Base-by-base conservation (phyloP, 53 echinoderm and acorn worm genomes). In the Henricia sp. region DNA sequence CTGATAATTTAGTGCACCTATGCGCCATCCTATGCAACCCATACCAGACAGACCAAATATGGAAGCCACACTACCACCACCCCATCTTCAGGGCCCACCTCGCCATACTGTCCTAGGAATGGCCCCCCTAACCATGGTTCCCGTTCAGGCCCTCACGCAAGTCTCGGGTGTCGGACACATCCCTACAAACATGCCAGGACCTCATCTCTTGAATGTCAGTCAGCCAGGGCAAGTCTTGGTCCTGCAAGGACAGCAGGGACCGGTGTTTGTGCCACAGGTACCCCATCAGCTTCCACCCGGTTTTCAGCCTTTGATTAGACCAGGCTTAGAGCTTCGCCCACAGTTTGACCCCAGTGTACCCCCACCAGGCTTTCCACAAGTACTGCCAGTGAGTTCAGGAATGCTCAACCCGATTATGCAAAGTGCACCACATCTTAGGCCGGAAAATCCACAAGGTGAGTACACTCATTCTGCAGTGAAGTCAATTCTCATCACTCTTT, bases 41-140 rank as follows among this genome's bases (percentile, higher is more conserved):
- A n/a, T n/a, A n/a, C n/a, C n/a, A n/a, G n/a, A n/a, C n/a, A n/a
- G 42, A 0, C 32, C 68, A 4, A 0, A 2, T 6, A 35, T 25
- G 4, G 53, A 51, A 52, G 55, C 56, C 4, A 0, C 69, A 68
- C 25, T 26, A 38, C 48, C 8, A 0, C 2, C 54, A 25, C 58
- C 84, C 21, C 84, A 56, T 17, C n/a, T 60, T n/a, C 33, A 6
- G 71, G 70, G 25, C 1, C 55, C 24, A 2, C 55, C 1, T 27
- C 38, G 42, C 84, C 50, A 40, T 46, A 16, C 65, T 37, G 86
- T 66, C 50, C 85, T 44, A 3, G 42, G 42, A 57, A 46, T 70
- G 25, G 56, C 50, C 29, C 43, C 58, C 35, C 34, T 46, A 1
- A 44, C 12, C 30, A 21, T 50, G 25, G n/a, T 24, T 16, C 68